Evolutionary conservation across 1,140 invertebrate genomes (phyloP).

Genomic region (Thaumetopoea pityocampa): DNA sequence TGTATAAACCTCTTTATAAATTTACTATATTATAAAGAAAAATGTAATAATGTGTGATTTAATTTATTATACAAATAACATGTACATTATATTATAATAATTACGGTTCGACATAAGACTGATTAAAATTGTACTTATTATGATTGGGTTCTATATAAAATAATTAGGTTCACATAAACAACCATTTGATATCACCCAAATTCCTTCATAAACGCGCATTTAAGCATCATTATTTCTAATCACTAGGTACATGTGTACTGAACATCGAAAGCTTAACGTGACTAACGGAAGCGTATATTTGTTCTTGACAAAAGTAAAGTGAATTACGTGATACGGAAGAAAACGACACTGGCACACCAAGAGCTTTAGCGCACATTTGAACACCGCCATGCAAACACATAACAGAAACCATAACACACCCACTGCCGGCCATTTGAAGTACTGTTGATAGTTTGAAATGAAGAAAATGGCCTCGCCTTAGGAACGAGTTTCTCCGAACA

Average conservation of each 20-base stretch:
- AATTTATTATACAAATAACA: constrained; percentile 1
- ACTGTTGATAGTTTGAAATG: no score
- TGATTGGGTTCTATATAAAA: neutral
- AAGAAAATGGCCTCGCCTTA: no score
- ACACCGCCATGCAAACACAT: constrained; percentile 39
- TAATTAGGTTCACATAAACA: constrained; percentile 34
- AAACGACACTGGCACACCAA: constrained; percentile 61
- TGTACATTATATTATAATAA: neutral
- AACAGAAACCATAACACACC: constrained; percentile 2
- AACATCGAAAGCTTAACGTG: constrained; percentile 65
- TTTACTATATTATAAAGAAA: constrained; percentile 44
- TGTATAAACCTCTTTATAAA: constrained; percentile 73
- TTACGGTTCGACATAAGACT: no score
- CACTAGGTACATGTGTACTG: constrained; percentile 51
- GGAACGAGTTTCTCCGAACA: no score
- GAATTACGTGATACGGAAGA: constrained; percentile 54
- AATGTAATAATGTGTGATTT: constrained; percentile 3
- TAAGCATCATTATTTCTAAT: constrained; percentile 46
- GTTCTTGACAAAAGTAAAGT: constrained; percentile 30
- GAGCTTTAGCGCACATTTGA: constrained; percentile 39
- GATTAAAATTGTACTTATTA: constrained; percentile 3
- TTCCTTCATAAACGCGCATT: constrained; percentile 52
- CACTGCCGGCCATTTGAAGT: neutral
- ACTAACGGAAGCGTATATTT: constrained; percentile 38
- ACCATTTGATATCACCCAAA: constrained; percentile 73